Conservation (phyloP, 2,888 invertebrate genomes). For the Galeopsomyia nigrocyanea region DNA sequence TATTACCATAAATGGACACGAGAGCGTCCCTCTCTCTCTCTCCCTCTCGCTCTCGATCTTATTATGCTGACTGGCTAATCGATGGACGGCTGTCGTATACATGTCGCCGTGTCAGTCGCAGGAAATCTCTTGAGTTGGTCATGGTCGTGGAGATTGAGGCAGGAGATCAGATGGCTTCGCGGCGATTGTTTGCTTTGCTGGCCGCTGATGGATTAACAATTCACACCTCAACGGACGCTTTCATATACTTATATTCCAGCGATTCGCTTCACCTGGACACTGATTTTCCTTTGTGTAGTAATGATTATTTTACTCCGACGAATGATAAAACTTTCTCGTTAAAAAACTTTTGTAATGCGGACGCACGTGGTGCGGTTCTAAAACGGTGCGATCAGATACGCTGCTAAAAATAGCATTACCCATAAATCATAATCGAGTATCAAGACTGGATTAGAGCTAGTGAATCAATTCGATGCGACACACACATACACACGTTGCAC, state of each 20-base stretch:
- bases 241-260: neutral
- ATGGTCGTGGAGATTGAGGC: constrained; percentile 17
- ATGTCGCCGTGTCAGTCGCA: neutral
- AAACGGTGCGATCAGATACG: neutral
- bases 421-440: constrained; percentile 36
- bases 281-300: too few species aligned
- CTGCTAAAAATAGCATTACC: neutral
- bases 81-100: constrained; percentile 32
- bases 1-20: constrained; percentile 45
- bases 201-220: constrained; percentile 5
- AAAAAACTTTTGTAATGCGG: too few species aligned
- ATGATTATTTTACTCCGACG: too few species aligned
- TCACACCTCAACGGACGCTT: neutral
- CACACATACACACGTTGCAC: constrained; percentile 12
- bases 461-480: constrained; percentile 27
- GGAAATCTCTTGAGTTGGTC: constrained; percentile 34
- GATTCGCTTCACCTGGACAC: too few species aligned
- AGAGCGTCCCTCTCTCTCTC: neutral
- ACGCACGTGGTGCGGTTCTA: neutral
- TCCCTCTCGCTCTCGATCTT: constrained; percentile 6
- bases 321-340: too few species aligned
- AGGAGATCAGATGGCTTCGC: constrained; percentile 1
- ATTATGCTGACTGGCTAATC: constrained; percentile 41
- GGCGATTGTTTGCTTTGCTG: neutral
- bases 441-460: constrained; percentile 17